phyloP scores from a whole-genome alignment of 2,888 invertebrate genomes.

The Tryphoninae sp. region DNA sequence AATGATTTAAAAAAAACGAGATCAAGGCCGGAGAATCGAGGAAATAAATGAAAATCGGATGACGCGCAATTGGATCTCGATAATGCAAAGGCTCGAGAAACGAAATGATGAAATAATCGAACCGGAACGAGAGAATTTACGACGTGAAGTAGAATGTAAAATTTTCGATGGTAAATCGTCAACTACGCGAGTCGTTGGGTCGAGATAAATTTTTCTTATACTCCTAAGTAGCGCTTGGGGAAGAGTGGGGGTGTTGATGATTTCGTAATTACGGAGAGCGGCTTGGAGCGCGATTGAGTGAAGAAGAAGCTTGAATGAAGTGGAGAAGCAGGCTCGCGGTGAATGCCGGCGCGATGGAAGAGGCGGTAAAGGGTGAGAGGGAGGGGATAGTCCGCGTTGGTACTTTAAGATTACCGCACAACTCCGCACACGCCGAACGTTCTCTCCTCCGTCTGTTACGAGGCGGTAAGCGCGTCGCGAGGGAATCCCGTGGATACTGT shows the following conservation, averaged over 20 bases:
- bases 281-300: constrained; percentile 30
- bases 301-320: constrained; percentile 62
- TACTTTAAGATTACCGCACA: constrained; percentile 41
- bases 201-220: too few relatives aligned
- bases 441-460: background rate
- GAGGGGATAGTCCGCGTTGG: constrained; percentile 27
- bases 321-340: constrained; percentile 45
- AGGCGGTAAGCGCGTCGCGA: constrained; percentile 23
- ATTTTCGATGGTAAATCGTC: too few relatives aligned
- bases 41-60: too few relatives aligned
- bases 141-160: too few relatives aligned
- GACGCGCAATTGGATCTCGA: too few relatives aligned
- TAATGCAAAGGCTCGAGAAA: too few relatives aligned
- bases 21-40: background rate
- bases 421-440: constrained; percentile 18
- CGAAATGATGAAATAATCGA: too few relatives aligned
- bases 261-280: background rate
- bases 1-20: background rate
- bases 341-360: background rate
- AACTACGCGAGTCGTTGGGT: too few relatives aligned
- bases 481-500: constrained; percentile 33
- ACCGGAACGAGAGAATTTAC: too few relatives aligned
- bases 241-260: background rate
- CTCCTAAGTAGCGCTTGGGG: too few relatives aligned
- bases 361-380: constrained; percentile 27